Conservation (phyloP, 2,113 vertebrate genomes). For the Heteronetta atricapilla region DNA sequence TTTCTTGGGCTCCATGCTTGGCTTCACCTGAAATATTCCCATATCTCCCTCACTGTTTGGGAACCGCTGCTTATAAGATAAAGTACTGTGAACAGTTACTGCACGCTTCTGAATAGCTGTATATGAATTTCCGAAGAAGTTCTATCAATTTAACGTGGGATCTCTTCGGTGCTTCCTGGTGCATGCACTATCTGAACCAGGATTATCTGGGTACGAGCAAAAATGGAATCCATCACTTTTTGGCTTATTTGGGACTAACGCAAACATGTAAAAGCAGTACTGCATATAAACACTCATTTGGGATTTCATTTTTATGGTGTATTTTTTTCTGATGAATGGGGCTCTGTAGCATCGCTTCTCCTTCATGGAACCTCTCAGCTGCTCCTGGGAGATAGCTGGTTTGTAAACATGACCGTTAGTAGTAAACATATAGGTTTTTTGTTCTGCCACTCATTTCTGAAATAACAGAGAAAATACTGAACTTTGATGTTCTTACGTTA, state of each 20-base stretch:
- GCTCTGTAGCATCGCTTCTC: background rate
- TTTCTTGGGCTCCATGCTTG: background rate
- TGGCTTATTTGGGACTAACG: background rate
- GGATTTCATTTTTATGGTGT: background rate
- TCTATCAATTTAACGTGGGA: background rate
- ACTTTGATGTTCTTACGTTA: background rate
- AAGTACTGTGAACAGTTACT: background rate
- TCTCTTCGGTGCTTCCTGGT: background rate
- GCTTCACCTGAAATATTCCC: background rate
- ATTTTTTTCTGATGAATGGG: background rate
- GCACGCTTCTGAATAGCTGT: background rate
- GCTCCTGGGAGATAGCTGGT: background rate
- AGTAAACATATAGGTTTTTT: background rate
- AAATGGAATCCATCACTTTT: background rate
- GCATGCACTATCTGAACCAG: background rate
- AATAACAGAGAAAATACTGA: background rate
- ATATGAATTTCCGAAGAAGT: background rate
- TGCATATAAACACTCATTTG: accelerated
- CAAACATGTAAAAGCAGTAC: accelerated
- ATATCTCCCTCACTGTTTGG: background rate
- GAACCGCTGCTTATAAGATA: background rate
- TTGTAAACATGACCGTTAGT: background rate
- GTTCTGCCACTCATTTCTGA: background rate
- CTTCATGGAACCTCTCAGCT: background rate
- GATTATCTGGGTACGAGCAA: background rate